A percentile compares a stretch with the other conserved stretches of the same genome.
phyloP scores from a whole-genome alignment of 2,113 vertebrate genomes.

The Archilochus colubris region DNA sequence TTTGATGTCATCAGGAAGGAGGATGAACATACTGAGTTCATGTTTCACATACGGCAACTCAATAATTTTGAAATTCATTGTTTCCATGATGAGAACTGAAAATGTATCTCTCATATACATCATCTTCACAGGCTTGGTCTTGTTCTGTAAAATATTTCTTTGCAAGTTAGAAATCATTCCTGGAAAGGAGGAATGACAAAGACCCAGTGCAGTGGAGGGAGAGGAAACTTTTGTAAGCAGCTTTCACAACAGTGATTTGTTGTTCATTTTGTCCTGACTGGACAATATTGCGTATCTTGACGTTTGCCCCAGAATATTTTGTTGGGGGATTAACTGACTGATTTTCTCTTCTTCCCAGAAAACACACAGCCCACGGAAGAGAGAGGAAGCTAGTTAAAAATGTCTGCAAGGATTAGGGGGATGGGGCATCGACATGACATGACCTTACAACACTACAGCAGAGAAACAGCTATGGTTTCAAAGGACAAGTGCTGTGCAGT shows the following conservation, averaged over 20 bases:
- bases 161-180: not conserved
- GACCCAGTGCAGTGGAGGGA: not conserved
- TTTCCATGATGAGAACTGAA: slow-evolving; percentile 64
- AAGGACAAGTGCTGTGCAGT: not conserved
- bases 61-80: slow-evolving; percentile 75
- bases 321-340: not conserved
- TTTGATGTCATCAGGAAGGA: slow-evolving; percentile 77
- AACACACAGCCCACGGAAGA: not conserved
- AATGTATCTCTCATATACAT: slow-evolving; percentile 78
- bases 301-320: not conserved
- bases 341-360: not conserved
- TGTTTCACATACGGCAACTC: slow-evolving; percentile 81
- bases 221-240: not conserved
- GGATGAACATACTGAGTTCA: slow-evolving; percentile 87
- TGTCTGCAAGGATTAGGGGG: not conserved
- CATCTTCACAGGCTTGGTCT: slow-evolving; percentile 83
- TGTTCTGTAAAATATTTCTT: slow-evolving; percentile 69
- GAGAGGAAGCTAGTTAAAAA: not conserved
- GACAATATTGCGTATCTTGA: not conserved
- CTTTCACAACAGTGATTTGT: not conserved
- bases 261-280: not conserved
- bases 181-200: not conserved
- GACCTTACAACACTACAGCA: not conserved
- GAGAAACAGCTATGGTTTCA: not conserved
- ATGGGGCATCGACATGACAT: not conserved